These are phyloP conservation scores for Hozukius guyotensis DNA, from an alignment of 2,797 vertebrate genomes.

Conservation along the genomic window DNA sequence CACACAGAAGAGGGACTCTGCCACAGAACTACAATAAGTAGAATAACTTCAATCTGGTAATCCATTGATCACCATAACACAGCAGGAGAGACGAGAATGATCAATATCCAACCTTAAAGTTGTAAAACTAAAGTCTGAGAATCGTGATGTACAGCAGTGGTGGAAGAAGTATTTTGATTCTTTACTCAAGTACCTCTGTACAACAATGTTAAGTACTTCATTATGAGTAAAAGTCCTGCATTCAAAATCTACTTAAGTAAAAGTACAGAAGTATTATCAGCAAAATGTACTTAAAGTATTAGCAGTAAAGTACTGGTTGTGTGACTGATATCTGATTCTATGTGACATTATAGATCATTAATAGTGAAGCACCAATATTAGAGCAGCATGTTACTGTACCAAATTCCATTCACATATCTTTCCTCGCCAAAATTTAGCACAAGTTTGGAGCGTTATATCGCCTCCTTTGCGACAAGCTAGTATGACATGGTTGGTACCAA, in stretches of 20 bases:
- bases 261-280: neutral
- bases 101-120: neutral
- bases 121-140: neutral
- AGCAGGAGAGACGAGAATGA: neutral
- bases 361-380: neutral
- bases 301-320: neutral
- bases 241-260: neutral
- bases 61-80: neutral
- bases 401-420: too few species aligned
- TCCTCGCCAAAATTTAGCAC: too few species aligned
- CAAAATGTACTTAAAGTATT: neutral
- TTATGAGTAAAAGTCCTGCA: neutral
- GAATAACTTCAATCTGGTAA: neutral
- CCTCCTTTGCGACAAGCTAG: too few species aligned
- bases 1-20: neutral
- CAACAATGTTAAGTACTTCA: neutral
- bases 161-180: neutral
- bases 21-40: constrained; percentile 52
- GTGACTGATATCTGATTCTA: neutral
- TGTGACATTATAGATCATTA: neutral
- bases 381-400: neutral
- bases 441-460: too few species aligned
- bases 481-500: too few species aligned
- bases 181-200: neutral
- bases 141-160: neutral